Conservation (phyloP, 2,113 vertebrate genomes). For the Trogon surrucura region DNA sequence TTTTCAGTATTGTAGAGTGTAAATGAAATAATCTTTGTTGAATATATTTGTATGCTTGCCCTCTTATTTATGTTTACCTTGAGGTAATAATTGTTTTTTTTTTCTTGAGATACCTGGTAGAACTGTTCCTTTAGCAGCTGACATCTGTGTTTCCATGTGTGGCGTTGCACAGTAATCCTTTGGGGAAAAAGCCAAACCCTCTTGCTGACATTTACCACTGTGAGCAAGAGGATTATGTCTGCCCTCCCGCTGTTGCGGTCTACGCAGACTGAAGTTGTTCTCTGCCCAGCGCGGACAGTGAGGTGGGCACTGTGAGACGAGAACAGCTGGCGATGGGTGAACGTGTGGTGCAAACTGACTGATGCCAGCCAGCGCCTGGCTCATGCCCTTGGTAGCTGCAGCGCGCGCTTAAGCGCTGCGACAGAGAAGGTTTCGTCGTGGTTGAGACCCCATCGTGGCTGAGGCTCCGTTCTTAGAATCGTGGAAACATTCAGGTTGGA, state of each 20-base stretch:
- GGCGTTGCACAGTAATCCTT: not conserved
- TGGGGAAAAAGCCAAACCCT: not conserved
- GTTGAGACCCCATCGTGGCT: not conserved
- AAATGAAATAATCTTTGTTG: not conserved
- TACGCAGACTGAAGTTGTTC: not conserved
- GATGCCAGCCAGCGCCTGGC: not conserved
- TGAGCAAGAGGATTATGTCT: not conserved
- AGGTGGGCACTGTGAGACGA: fast-evolving
- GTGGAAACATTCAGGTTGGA: no score
- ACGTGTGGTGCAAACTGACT: fast-evolving
- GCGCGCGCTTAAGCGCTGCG: not conserved
- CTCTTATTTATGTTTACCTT: not conserved
- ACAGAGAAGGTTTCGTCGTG: not conserved
- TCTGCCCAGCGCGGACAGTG: no score
- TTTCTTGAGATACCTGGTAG: not conserved
- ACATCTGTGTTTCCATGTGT: not conserved
- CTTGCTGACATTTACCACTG: not conserved
- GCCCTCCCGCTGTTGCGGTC: not conserved
- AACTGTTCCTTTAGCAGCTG: not conserved
- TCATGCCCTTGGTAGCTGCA: not conserved
- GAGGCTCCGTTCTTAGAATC: not conserved
- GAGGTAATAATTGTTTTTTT: not conserved
- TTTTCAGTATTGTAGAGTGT: not conserved
- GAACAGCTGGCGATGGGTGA: fast-evolving
- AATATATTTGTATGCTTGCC: not conserved